Conservation (phyloP, 2,888 invertebrate genomes). For the Tineola bisselliella region DNA sequence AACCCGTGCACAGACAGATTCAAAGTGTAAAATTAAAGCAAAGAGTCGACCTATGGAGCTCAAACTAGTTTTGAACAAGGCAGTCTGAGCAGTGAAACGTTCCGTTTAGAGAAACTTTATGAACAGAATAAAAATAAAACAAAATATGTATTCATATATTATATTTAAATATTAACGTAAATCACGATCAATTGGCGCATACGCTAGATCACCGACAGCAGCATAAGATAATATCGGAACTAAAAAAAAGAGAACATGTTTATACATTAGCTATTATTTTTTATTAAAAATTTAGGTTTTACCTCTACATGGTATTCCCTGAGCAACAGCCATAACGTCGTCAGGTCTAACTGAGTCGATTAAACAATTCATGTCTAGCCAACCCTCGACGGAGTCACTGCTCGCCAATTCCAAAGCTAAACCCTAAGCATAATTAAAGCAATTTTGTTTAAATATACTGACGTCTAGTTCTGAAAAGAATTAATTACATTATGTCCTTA, state of each 20-base stretch:
- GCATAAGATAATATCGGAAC: background rate
- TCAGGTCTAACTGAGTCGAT: slow-evolving; percentile 30
- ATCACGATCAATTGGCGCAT: background rate
- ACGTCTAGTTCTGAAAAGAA: slow-evolving; percentile 32
- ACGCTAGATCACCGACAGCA: background rate
- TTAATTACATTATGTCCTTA: too few relatives aligned
- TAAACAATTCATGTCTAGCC: slow-evolving; percentile 22
- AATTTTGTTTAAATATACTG: slow-evolving; percentile 35
- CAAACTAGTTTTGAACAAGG: too few relatives aligned
- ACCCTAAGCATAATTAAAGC: slow-evolving; percentile 30
- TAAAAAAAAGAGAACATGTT: background rate
- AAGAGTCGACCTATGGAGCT: too few relatives aligned
- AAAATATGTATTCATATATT: background rate
- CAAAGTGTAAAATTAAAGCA: too few relatives aligned
- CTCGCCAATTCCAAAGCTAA: slow-evolving; percentile 39
- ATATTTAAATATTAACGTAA: background rate
- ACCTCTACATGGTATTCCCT: slow-evolving; percentile 29
- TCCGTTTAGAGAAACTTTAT: too few relatives aligned
- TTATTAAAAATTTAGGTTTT: background rate
- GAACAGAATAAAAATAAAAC: too few relatives aligned
- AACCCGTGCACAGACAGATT: too few relatives aligned
- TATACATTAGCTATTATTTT: too few relatives aligned
- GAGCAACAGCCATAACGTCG: slow-evolving; percentile 30
- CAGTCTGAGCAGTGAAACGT: too few relatives aligned
- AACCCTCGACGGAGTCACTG: slow-evolving; percentile 28